These are phyloP conservation scores for Scaptomyza pallida DNA, from an alignment of 1,140 invertebrate genomes.

Conservation along the genomic window DNA sequence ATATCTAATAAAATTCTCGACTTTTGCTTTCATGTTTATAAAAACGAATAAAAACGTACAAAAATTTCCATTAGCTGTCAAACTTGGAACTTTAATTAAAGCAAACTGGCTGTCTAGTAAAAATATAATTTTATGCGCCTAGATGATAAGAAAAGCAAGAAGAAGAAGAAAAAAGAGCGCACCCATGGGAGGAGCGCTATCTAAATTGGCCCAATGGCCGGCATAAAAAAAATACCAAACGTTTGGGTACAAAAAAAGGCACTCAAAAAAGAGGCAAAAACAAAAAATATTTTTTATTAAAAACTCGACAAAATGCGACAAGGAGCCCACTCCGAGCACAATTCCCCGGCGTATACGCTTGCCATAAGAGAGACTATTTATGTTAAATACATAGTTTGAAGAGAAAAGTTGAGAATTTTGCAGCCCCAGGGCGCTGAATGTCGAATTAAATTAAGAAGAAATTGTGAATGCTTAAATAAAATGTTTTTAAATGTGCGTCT, in stretches of 20 bases:
- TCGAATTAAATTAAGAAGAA: conserved; percentile 78
- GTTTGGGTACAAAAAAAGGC: conserved; percentile 17
- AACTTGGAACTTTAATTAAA: conserved; percentile 30
- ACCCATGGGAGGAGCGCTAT: conserved; percentile 40
- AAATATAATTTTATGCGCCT: conserved; percentile 39
- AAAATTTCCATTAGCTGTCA: neutral
- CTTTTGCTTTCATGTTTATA: neutral
- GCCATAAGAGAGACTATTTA: conserved; percentile 67
- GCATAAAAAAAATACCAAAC: no score
- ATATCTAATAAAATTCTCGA: neutral
- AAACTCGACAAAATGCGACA: conserved; percentile 29
- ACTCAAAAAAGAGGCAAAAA: conserved; percentile 4
- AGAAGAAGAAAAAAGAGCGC: conserved; percentile 12
- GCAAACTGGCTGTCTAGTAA: conserved; percentile 23
- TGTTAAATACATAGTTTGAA: conserved; percentile 75
- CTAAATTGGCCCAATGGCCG: conserved; percentile 42
- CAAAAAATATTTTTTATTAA: conserved; percentile 10
- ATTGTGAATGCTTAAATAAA: conserved; percentile 78
- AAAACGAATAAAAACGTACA: conserved; percentile 1
- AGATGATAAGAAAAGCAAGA: conserved; percentile 28
- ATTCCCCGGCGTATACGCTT: conserved; percentile 56
- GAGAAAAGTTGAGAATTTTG: conserved; percentile 25
- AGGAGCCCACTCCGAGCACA: conserved; percentile 33
- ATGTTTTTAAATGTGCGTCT: conserved; percentile 45
- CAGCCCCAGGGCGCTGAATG: conserved; percentile 14